Conservation (phyloP, 2,113 vertebrate species). For the Barbus barbus region DNA sequence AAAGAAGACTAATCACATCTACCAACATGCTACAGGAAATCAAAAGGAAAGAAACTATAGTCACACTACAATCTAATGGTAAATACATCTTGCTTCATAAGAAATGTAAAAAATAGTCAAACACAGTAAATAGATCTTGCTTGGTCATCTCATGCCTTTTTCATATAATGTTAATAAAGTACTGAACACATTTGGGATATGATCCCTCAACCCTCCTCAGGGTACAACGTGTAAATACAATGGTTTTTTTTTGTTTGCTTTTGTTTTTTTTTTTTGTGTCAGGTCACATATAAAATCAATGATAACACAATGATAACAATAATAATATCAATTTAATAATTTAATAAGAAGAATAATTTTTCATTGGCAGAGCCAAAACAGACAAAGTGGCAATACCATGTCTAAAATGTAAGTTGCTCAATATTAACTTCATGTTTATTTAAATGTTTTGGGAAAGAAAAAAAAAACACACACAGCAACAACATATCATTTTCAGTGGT, state of each 20-base stretch:
- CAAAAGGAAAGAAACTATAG: neutral
- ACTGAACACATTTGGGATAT: neutral
- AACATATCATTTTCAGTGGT: neutral
- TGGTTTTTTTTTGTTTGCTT: too few species aligned
- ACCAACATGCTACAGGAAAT: neutral
- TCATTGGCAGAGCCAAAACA: neutral
- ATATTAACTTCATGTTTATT: neutral
- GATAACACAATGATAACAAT: too few species aligned
- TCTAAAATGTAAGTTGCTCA: too few species aligned
- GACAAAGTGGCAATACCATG: neutral
- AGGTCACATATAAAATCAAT: neutral
- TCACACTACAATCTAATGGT: neutral
- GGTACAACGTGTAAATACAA: too few species aligned
- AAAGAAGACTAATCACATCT: conserved; percentile 14
- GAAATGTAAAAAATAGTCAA: neutral
- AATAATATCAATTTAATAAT: too few species aligned
- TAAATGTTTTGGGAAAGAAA: too few species aligned
- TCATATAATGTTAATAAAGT: neutral
- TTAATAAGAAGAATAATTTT: neutral
- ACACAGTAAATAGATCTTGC: neutral
- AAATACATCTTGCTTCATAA: neutral
- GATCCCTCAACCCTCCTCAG: neutral
- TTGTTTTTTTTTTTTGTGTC: neutral
- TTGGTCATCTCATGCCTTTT: neutral
- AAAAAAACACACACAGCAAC: too few species aligned